A percentile compares a stretch with the other conserved stretches of the same genome.
Conservation (phyloP, 2,113 vertebrate genomes). For the Gavia stellata region DNA sequence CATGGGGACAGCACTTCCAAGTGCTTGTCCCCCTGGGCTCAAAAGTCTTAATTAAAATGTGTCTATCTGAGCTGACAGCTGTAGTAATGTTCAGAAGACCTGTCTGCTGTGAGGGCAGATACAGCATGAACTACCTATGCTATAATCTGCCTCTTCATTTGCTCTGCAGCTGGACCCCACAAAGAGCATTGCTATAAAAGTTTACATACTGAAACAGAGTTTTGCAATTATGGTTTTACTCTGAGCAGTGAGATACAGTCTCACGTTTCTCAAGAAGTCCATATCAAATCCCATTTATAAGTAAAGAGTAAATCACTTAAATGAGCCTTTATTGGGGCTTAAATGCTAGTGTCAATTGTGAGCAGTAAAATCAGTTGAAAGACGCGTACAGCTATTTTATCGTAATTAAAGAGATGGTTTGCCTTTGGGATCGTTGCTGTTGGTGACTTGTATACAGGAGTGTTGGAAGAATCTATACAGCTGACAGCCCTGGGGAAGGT, state of each 20-base stretch:
- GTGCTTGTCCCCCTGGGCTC: background rate
- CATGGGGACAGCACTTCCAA: background rate
- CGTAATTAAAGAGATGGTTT: background rate
- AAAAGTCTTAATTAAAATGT: background rate
- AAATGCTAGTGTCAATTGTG: background rate
- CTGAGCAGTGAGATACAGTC: background rate
- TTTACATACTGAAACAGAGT: background rate
- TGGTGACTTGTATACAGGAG: background rate
- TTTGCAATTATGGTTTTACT: background rate
- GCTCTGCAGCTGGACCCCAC: background rate
- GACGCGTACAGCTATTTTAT: background rate
- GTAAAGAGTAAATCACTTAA: background rate
- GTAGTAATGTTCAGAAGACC: background rate
- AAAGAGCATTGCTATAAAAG: background rate
- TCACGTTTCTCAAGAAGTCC: background rate
- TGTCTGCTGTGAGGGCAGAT: background rate
- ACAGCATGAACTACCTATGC: background rate
- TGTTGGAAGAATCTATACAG: background rate
- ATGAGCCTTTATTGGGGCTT: background rate
- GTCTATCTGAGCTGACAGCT: background rate
- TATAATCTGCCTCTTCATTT: background rate
- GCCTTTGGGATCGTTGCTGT: background rate
- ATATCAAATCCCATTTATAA: background rate
- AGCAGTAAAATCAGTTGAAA: background rate
- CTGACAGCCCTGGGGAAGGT: background rate